phyloP scores from a whole-genome alignment of 2,113 vertebrate species.

The Melanotaenia duboulayi region DNA sequence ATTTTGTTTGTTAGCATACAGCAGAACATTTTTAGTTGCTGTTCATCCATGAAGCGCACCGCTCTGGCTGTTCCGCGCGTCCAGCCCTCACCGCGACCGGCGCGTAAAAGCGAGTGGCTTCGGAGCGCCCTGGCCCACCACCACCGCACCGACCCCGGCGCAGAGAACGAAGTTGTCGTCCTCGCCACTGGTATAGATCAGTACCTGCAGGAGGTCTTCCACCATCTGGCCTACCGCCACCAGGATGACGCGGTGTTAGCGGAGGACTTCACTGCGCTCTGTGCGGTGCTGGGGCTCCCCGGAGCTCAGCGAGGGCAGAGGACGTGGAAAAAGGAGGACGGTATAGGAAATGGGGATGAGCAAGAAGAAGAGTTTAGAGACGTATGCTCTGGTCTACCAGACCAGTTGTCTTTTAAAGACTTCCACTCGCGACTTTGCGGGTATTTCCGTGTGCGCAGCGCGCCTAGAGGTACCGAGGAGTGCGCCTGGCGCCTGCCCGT shows the following conservation, averaged over 20 bases:
- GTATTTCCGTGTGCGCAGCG: conserved; percentile 72
- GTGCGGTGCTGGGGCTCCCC: conserved; percentile 74
- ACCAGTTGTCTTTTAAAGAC: conserved; percentile 77
- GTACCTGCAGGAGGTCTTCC: conserved; percentile 85
- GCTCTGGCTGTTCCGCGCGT: conserved; percentile 21
- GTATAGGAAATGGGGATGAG: background rate
- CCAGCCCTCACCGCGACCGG: conserved; percentile 45
- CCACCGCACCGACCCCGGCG: conserved; percentile 69
- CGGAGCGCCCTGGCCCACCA: conserved; percentile 79
- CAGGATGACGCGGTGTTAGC: conserved; percentile 72
- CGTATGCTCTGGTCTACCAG: conserved; percentile 62
- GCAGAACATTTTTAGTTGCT: background rate
- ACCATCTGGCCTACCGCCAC: conserved; percentile 77
- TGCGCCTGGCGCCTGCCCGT: conserved; percentile 68
- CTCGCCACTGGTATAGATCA: conserved; percentile 84
- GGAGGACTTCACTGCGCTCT: conserved; percentile 80
- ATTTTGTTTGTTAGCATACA: background rate
- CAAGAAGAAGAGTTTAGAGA: conserved; percentile 48
- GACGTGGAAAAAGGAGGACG: background rate
- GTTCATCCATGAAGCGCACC: conserved; percentile 42
- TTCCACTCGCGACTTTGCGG: conserved; percentile 84
- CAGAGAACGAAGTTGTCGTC: conserved; percentile 83
- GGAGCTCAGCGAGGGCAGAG: background rate
- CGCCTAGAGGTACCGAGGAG: conserved; percentile 22
- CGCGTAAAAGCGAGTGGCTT: conserved; percentile 83